These are phyloP conservation scores for Taenaris catops DNA, from an alignment of 2,888 invertebrate genomes.

Conservation along the genomic window DNA sequence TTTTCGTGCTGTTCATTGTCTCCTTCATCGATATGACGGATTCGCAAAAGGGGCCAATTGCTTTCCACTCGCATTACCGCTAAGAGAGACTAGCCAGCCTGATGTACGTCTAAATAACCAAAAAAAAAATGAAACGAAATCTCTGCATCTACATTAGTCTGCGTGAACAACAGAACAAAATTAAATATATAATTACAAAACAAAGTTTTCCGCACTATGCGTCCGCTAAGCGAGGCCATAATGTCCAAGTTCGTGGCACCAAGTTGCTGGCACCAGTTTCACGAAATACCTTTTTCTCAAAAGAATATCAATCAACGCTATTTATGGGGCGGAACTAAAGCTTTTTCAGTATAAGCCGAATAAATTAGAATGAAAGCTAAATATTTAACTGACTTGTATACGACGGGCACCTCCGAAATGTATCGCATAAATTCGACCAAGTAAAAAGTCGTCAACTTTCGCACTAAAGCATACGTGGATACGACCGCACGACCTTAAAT, in stretches of 20 bases:
- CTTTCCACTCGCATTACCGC: too few species aligned
- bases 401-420: conserved; percentile 66
- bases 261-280: conserved; percentile 13
- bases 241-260: conserved; percentile 1
- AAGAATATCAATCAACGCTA: conserved; percentile 53
- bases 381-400: conserved; percentile 71
- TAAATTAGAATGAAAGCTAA: conserved; percentile 67
- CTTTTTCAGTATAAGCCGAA: conserved; percentile 58
- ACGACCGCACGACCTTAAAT: conserved; percentile 3
- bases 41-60: too few species aligned
- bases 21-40: too few species aligned
- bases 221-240: neutral
- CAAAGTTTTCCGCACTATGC: neutral
- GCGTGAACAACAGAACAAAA: too few species aligned
- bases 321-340: conserved; percentile 58
- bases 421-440: conserved; percentile 70
- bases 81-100: too few species aligned
- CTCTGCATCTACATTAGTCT: too few species aligned
- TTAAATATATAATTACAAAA: too few species aligned
- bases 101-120: too few species aligned
- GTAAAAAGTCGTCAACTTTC: conserved; percentile 69
- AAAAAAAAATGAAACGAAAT: too few species aligned
- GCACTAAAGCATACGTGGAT: conserved; percentile 23
- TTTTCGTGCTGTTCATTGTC: too few species aligned
- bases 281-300: conserved; percentile 22